Evolutionary conservation across 2,797 vertebrate genomes (phyloP).

Genomic region (Vireo griseus): DNA sequence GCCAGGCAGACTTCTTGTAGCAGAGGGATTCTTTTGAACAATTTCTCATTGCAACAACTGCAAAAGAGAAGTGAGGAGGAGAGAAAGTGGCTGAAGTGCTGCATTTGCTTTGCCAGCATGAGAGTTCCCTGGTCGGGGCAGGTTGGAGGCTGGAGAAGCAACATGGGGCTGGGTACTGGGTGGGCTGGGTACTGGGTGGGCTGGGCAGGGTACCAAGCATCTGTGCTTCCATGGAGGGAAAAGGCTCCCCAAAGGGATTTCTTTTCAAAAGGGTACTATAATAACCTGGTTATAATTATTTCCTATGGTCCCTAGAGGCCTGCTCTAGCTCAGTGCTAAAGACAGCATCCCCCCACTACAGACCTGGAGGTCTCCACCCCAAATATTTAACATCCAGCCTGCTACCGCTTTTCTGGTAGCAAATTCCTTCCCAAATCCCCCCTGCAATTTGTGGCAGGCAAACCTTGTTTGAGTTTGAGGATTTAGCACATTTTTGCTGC

Average conservation of each 20-base stretch:
- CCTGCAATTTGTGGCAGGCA: conserved; percentile 57
- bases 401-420: conserved; percentile 1
- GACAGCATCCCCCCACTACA: background rate
- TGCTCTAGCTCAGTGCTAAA: background rate
- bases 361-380: background rate
- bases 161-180: background rate
- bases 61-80: background rate
- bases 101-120: background rate
- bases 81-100: background rate
- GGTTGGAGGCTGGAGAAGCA: background rate
- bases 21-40: background rate
- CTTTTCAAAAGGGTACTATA: background rate
- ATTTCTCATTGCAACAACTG: background rate
- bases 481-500: conserved; percentile 39
- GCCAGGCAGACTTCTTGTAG: background rate
- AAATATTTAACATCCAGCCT: conserved; percentile 36
- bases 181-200: background rate
- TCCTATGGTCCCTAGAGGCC: background rate
- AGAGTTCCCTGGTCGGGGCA: background rate
- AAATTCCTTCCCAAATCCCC: conserved; percentile 47
- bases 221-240: background rate
- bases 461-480: conserved; percentile 37
- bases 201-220: background rate
- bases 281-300: conserved; percentile 15
- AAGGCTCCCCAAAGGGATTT: background rate